Evolutionary conservation across 2,797 vertebrate genomes (phyloP), one percentile per base, ranked within the genome.

Genomic region (Mormyrops boulengeri): DNA sequence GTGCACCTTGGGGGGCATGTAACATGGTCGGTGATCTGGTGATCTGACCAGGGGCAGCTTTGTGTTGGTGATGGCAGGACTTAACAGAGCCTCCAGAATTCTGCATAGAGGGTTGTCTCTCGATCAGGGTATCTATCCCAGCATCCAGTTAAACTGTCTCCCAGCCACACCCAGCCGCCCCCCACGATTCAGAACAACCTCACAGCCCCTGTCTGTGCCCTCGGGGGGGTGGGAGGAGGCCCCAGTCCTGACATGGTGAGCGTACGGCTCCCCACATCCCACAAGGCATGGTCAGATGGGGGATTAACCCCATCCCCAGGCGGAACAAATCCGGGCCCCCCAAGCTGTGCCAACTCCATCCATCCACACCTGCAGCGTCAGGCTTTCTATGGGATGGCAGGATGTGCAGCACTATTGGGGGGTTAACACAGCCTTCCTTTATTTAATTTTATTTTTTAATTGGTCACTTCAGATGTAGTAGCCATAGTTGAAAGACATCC

Each of bases 301-400:
- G 88, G 92, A 89, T 93, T 92, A 93, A 90, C 91, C 87, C 93
- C 86, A 11, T 89, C 88, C 89, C 90, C 89, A 84, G 90, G 92
- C 92, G 90, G 91, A 93, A 91, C 93, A 92, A 91, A 93, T 92
- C 91, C 90, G 17, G 19, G 89, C 92, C 91, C 49, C 50, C 52
- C 17, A 5, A 41, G 52, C 88, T 90, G 88, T 57, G 80, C 80
- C 90, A 88, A 90, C 88, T 88, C 89, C 89, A 73, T 93, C 91
- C 90, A 90, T 91, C 91, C 89, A 85, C 85, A 91, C 92, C 92
- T 85, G 66, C 88, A 73, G 87, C 89, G 88, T 91, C 91, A 66
- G 90, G 89, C 53, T n/a, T 4, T 85, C 89, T 85, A 84, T 88
- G 50, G 84, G 77, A 44, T 11, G 55, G 88, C 26, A 7, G 7